phyloP scores from a whole-genome alignment of 2,888 invertebrate genomes.

The Lithophane socia region DNA sequence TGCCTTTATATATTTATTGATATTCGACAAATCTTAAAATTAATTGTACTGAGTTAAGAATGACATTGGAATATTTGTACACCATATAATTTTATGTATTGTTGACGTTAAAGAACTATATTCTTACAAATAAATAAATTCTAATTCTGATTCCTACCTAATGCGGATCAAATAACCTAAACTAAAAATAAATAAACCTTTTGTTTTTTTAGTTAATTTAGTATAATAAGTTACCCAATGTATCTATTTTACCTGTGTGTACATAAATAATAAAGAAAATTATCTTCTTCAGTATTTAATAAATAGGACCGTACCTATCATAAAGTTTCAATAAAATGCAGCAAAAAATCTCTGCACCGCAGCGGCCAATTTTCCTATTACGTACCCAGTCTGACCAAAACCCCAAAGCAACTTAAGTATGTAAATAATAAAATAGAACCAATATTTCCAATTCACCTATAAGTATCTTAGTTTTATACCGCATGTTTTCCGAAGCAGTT shows the following conservation, averaged over 20 bases:
- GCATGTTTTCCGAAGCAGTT: conserved; percentile 55
- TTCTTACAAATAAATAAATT: too few relatives aligned
- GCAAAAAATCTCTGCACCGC: conserved; percentile 19
- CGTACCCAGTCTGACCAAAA: conserved; percentile 2
- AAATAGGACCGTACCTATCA: background rate
- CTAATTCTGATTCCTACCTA: background rate
- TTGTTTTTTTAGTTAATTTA: too few relatives aligned
- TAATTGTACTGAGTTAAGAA: too few relatives aligned
- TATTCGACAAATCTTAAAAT: background rate
- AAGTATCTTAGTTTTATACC: conserved; percentile 56
- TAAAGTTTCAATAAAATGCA: background rate
- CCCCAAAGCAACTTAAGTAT: conserved; percentile 42
- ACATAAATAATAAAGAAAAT: too few relatives aligned
- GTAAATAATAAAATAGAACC: conserved; percentile 53
- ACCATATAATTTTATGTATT: too few relatives aligned
- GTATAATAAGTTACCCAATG: too few relatives aligned
- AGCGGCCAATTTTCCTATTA: conserved; percentile 26
- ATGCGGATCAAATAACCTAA: background rate
- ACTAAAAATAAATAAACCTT: background rate
- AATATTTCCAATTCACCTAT: conserved; percentile 48
- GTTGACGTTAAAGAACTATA: too few relatives aligned
- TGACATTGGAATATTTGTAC: too few relatives aligned
- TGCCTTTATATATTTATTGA: too few relatives aligned
- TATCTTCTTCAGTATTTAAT: too few relatives aligned
- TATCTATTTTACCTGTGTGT: too few relatives aligned